Evolutionary conservation across 2,797 vertebrate genomes (phyloP), one percentile per base, ranked within the genome.

Genomic region (Dendrocincla fuliginosa): DNA sequence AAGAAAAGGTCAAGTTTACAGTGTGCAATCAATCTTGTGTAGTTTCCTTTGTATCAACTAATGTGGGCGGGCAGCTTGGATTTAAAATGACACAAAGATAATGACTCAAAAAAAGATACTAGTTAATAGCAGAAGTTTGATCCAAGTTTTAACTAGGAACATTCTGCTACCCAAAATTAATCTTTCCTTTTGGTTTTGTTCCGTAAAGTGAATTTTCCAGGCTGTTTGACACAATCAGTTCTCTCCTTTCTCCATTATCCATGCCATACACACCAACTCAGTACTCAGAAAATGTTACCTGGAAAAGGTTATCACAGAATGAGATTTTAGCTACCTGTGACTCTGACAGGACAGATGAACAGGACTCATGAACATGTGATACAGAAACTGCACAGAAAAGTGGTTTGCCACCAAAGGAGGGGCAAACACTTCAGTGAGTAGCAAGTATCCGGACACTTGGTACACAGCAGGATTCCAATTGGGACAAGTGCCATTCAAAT

Each of bases 1-100:
- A 7, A 32, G 60, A 87, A 91, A 90, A 96, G 52, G 74, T 90
- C 61, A 68, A 20, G 16, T 69, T 88, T 78, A 64, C 22, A 47
- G 55, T 20, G 13, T 56, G 52, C 91, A 91, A 84, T 86, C 0
- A 0, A 78, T 55, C 65, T 78, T 77, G 30, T 32, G 6, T 55
- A 16, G 64, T 78, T 93, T 75, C 30, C 27, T 70, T 70, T 27
- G 19, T 68, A 35, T 57, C 25, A 68, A 19, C 37, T 75, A 44
- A 61, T 16, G 11, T 18, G 13, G 22, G 35, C 83, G 24, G 17
- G 33, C 49, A 86, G 61, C 61, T 42, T 75, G 46, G 57, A 46
- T 75, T 88, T 90, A 28, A 88, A 71, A 47, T 27, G 17, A 64
- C 23, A 64, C 25, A 32, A 44, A 77, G 30, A 39, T 47, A 52